These are phyloP conservation scores for Macaria liturata DNA, from an alignment of 2,888 invertebrate genomes.

Conservation along the genomic window DNA sequence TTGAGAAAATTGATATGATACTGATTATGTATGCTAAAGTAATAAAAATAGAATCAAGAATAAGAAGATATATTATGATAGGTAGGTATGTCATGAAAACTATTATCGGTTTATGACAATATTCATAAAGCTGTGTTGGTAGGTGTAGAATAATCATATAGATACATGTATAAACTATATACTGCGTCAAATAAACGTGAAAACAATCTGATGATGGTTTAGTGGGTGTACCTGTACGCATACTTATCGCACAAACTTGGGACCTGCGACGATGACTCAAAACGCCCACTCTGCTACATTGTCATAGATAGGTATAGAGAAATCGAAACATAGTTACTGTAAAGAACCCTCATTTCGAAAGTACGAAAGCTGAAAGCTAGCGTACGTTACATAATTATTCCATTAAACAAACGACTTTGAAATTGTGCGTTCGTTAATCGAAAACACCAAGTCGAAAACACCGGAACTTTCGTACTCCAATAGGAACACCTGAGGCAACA, in stretches of 20 bases:
- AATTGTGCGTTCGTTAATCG: constrained; percentile 16
- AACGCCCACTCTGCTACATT: background rate
- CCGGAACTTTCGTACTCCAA: constrained; percentile 16
- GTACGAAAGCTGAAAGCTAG: background rate
- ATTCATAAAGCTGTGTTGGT: background rate
- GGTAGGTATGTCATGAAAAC: too few species aligned
- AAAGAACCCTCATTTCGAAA: background rate
- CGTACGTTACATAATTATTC: constrained; percentile 1
- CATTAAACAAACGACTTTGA: constrained; percentile 15
- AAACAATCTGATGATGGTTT: constrained; percentile 5
- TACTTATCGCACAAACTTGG: constrained; percentile 7
- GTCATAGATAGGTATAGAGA: too few species aligned
- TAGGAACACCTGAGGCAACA: constrained; percentile 17
- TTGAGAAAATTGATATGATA: too few species aligned
- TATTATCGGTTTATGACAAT: too few species aligned
- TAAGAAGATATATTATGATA: too few species aligned
- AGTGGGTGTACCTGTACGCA: constrained; percentile 2
- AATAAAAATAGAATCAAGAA: too few species aligned
- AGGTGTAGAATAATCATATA: background rate
- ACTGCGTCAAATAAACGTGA: background rate
- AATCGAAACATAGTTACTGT: background rate
- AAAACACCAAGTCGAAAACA: constrained; percentile 9
- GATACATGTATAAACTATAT: background rate
- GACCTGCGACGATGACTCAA: background rate
- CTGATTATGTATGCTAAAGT: too few species aligned